Evolutionary conservation across 2,113 vertebrate genomes (phyloP).

Genomic region (Rhipidura dahli): DNA sequence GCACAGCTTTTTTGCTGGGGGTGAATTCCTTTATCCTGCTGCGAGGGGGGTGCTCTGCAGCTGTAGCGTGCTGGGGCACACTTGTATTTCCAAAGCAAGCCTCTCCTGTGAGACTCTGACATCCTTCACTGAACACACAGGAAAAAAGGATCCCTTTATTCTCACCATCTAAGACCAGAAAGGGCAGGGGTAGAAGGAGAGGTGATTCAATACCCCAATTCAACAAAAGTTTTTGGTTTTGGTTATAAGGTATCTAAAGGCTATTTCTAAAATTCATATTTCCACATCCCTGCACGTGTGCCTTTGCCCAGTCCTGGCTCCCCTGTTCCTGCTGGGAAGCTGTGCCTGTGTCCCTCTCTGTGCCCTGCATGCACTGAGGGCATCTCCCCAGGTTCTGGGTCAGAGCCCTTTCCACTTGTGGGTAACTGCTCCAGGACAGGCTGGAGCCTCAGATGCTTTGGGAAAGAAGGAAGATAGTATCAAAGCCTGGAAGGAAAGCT

Average conservation of each 20-base stretch:
- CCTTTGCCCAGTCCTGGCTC: background rate
- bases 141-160: background rate
- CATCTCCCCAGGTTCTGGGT: background rate
- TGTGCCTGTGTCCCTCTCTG: background rate
- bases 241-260: background rate
- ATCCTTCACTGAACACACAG: background rate
- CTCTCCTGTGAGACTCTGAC: background rate
- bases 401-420: background rate
- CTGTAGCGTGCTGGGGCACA: too few relatives aligned
- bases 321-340: background rate
- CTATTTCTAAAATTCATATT: background rate
- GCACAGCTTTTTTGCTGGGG: background rate
- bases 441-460: background rate
- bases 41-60: background rate
- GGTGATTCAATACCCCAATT: background rate
- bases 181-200: background rate
- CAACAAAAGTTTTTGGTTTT: background rate
- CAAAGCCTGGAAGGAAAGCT: background rate
- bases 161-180: background rate
- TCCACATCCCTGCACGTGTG: rapidly evolving
- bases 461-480: background rate
- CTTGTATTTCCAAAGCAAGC: background rate
- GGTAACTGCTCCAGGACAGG: background rate
- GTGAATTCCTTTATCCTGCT: background rate
- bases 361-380: background rate